Evolutionary conservation across 35 echinoderm and acorn worm species (phyloP), one percentile per base, ranked within the genome.

Genomic region (Acanthaster planci): DNA sequence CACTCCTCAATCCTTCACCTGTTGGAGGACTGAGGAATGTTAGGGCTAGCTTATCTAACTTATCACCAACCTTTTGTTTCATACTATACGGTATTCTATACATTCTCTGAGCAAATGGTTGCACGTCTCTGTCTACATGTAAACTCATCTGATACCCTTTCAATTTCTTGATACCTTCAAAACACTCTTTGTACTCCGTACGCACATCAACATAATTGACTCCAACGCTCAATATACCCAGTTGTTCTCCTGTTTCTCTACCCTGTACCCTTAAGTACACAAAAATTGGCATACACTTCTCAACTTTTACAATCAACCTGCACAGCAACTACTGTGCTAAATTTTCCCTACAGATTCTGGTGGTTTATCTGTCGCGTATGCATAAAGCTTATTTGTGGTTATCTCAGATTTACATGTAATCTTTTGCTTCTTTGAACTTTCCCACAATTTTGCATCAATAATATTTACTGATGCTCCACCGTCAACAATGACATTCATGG

Each of bases 11-110:
- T n/a, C n/a, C n/a, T n/a, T n/a, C n/a, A n/a, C n/a, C n/a, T n/a
- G n/a, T n/a, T n/a, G n/a, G n/a, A n/a, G n/a, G n/a, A n/a, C n/a
- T n/a, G n/a, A n/a, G 26, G 18, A 1, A 17, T 87, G n/a, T n/a
- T n/a, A n/a, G n/a, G n/a, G n/a, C 80, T 54, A 95, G 55, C 32
- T 95, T 84, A 52, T 95, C 78, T 8, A 95, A 21, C 53, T 95
- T 91, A 35, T 90, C 53, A 21, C 53, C 67, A 18, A 90, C 88
- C 32, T 78, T 82, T 51, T 83, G 51, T 31, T 38, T 39, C 55
- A 84, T 47, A 90, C 50, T 87, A 81, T 82, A 87, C 0, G 92
- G 83, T 82, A 87, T 77, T 55, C 84, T 35, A 31, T 84, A 87
- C 82, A 94, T 83, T 12, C 22, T 76, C 77, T 94, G 92, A 15